phyloP scores from a whole-genome alignment of 1,140 invertebrate species.

The Drosophila tropicalis region DNA sequence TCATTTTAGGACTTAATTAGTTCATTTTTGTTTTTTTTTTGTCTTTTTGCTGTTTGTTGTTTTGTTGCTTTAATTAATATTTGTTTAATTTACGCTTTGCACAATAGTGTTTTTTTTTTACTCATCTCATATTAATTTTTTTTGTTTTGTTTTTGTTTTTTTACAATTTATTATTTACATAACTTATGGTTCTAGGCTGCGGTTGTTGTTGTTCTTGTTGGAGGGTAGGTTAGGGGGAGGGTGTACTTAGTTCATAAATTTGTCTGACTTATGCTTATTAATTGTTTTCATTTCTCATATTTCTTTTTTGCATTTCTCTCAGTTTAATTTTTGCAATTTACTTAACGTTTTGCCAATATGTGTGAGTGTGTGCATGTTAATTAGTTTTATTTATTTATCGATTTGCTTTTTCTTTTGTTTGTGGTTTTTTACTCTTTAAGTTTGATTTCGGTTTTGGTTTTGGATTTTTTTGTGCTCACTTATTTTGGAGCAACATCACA shows the following conservation, averaged over 20 bases:
- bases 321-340: constrained; percentile 17
- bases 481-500: constrained; percentile 34
- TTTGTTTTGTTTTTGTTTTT: constrained; percentile 31
- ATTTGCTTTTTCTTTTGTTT: constrained; percentile 34
- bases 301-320: constrained; percentile 60
- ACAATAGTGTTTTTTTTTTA: constrained; percentile 38
- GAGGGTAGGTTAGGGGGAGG: constrained; percentile 59
- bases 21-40: constrained; percentile 27
- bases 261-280: constrained; percentile 75
- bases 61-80: constrained; percentile 61
- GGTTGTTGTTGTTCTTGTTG: constrained; percentile 45
- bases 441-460: constrained; percentile 14
- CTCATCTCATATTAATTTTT: constrained; percentile 16
- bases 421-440: not conserved
- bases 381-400: constrained; percentile 64
- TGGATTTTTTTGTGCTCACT: constrained; percentile 21
- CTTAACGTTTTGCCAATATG: constrained; percentile 36
- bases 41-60: constrained; percentile 2
- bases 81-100: constrained; percentile 49
- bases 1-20: constrained; percentile 55
- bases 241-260: constrained; percentile 75
- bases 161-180: constrained; percentile 79
- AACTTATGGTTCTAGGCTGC: constrained; percentile 72
- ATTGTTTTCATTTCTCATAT: constrained; percentile 48
- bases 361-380: constrained; percentile 47